A percentile compares a stretch with the other conserved stretches of the same genome.
phyloP scores from a whole-genome alignment of 2,888 invertebrate species.

The Galerucella pusilla region DNA sequence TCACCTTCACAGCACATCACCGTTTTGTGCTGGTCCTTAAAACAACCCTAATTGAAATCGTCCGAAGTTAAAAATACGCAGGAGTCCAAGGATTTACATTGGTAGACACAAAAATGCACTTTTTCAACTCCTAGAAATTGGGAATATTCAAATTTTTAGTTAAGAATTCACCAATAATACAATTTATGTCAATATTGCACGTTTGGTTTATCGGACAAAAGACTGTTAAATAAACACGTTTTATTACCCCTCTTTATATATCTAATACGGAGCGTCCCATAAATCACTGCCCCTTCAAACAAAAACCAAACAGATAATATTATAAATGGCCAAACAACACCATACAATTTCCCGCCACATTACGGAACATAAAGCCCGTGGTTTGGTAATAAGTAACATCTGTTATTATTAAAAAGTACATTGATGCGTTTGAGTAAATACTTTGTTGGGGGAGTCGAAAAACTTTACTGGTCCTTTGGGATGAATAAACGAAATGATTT shows the following conservation, averaged over 20 bases:
- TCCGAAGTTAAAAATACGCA: background rate
- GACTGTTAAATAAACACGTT: conserved; percentile 52
- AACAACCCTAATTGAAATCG: background rate
- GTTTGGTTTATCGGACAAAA: conserved; percentile 48
- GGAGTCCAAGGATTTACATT: background rate
- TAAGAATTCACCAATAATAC: background rate
- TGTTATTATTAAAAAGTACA: conserved; percentile 63
- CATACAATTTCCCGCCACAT: conserved; percentile 65
- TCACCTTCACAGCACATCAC: background rate
- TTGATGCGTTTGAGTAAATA: conserved; percentile 51
- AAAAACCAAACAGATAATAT: conserved; percentile 62
- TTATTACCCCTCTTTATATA: conserved; percentile 51
- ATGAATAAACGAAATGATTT: background rate
- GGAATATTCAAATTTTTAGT: too few relatives aligned
- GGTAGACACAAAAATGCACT: background rate
- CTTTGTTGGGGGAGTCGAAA: conserved; percentile 2
- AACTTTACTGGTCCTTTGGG: conserved; percentile 21
- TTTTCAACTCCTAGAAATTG: too few relatives aligned
- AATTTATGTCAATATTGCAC: conserved; percentile 1
- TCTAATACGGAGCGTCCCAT: conserved; percentile 43
- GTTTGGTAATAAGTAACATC: conserved; percentile 63
- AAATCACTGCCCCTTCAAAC: conserved; percentile 58
- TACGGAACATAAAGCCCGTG: conserved; percentile 60
- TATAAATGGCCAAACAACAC: conserved; percentile 64
- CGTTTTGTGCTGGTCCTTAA: background rate